phyloP scores from a whole-genome alignment of 1,140 invertebrate species.

The Drosophila ohnishii region DNA sequence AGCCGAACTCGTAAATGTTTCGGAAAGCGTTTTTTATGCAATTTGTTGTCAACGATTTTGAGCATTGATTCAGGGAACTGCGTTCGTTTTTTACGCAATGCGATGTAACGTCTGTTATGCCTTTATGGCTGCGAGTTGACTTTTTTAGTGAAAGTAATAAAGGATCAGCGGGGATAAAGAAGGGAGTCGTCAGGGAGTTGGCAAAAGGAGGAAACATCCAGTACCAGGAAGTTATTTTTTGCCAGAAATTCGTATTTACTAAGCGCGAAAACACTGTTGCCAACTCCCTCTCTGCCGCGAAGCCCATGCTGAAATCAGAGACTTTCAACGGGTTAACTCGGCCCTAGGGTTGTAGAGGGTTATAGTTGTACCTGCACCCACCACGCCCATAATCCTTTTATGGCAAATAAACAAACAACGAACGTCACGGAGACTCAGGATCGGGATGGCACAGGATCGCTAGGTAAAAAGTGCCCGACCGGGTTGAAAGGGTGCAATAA shows the following conservation, averaged over 20 bases:
- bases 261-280: not conserved
- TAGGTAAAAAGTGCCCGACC: conserved; percentile 63
- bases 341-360: conserved; percentile 33
- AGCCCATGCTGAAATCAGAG: not conserved
- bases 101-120: conserved; percentile 51
- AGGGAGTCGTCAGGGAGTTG: conserved; percentile 5
- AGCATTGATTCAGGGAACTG: conserved; percentile 46
- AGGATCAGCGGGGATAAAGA: conserved; percentile 33
- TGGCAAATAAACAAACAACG: conserved; percentile 79
- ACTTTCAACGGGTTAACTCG: conserved; percentile 62
- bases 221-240: conserved; percentile 45
- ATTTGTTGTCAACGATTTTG: conserved; percentile 65
- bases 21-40: conserved; percentile 79
- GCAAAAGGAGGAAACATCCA: conserved; percentile 2
- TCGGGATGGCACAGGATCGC: not conserved
- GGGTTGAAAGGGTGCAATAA: conserved; percentile 68
- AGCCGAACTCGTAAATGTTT: conserved; percentile 70
- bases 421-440: conserved; percentile 52
- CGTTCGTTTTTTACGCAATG: conserved; percentile 79
- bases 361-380: conserved; percentile 60
- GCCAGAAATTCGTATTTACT: conserved; percentile 1
- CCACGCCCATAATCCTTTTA: conserved; percentile 80
- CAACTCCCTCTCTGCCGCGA: not conserved
- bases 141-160: conserved; percentile 69
- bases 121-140: conserved; percentile 71